Conservation (phyloP, 2,113 vertebrate genomes). For the Lophochroa leadbeateri region DNA sequence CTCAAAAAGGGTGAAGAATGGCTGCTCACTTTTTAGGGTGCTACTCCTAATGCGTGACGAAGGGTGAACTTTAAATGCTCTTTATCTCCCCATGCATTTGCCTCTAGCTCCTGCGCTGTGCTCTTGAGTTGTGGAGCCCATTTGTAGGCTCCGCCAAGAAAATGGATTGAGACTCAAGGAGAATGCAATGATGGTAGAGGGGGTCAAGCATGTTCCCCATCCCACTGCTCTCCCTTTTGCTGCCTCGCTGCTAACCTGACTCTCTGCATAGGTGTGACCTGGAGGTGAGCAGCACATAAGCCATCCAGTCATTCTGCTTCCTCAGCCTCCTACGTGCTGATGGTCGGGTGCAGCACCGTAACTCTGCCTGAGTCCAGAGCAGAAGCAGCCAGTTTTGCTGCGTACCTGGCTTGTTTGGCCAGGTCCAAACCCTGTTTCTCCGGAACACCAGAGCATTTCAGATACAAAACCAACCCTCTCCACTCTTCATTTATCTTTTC, state of each 20-base stretch:
- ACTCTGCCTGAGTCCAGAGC: fast-evolving
- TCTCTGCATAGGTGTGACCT: not conserved
- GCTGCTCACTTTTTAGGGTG: not conserved
- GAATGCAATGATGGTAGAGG: not conserved
- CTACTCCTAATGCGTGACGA: not conserved
- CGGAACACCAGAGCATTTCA: not conserved
- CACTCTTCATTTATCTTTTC: not conserved
- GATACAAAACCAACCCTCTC: not conserved
- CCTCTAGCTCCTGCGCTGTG: not conserved
- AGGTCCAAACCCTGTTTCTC: not conserved
- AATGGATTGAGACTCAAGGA: not conserved
- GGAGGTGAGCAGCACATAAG: fast-evolving
- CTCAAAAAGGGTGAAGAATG: not conserved
- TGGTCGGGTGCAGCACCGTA: not conserved
- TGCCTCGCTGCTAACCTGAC: not conserved
- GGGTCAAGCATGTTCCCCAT: not conserved
- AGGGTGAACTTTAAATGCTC: not conserved
- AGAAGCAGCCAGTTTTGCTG: not conserved
- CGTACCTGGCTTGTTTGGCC: not conserved
- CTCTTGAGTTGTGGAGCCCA: fast-evolving
- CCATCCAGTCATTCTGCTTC: not conserved
- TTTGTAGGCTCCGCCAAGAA: not conserved
- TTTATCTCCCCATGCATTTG: not conserved
- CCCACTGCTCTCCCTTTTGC: not conserved
- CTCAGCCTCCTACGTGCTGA: not conserved